A percentile compares a stretch with the other conserved stretches of the same genome.
phyloP scores from a whole-genome alignment of 2,113 vertebrate genomes.

The Heterocephalus glaber region DNA sequence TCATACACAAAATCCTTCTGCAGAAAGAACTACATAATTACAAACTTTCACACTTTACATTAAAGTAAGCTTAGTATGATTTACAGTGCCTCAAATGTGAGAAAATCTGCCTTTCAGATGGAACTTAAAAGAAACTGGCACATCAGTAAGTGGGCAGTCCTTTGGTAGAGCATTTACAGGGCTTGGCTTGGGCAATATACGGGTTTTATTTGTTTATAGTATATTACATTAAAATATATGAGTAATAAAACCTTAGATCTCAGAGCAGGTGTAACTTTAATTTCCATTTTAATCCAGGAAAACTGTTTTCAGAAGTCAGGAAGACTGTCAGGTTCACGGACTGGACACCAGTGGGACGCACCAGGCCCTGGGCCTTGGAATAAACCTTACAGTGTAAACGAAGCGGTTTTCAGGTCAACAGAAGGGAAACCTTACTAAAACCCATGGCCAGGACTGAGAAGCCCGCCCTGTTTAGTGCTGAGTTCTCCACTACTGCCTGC shows the following conservation, averaged over 20 bases:
- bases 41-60: slow-evolving; percentile 1
- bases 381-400: background rate
- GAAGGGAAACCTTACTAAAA: background rate
- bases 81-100: slow-evolving; percentile 42
- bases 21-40: slow-evolving; percentile 4
- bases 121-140: background rate
- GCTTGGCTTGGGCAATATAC: background rate
- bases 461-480: background rate
- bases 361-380: background rate
- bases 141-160: background rate
- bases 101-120: slow-evolving; percentile 7
- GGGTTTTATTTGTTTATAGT: slow-evolving; percentile 33
- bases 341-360: background rate
- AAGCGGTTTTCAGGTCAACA: background rate
- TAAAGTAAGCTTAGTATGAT: slow-evolving; percentile 22
- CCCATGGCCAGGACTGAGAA: background rate
- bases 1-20: background rate
- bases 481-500: background rate
- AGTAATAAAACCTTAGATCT: background rate
- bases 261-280: background rate
- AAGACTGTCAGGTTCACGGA: background rate
- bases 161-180: background rate
- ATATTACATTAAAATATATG: background rate
- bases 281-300: slow-evolving; percentile 41
- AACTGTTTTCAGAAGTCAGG: slow-evolving; percentile 16